A percentile compares a stretch with the other conserved stretches of the same genome.
Evolutionary conservation across 2,888 invertebrate species (phyloP).

Genomic region (Drosophila lutescens): DNA sequence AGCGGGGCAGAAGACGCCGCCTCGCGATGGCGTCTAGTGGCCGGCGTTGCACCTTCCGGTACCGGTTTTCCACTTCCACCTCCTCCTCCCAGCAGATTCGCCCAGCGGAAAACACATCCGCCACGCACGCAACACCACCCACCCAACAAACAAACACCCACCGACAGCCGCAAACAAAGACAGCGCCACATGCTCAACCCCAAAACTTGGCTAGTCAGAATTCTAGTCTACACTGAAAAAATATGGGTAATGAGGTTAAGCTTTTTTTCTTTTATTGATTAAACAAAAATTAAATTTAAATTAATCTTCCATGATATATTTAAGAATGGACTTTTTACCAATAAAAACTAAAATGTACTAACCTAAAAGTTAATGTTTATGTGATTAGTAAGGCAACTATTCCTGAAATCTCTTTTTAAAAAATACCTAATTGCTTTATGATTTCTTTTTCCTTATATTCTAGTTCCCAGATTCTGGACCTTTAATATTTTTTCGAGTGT

Average conservation of each 20-base stretch:
- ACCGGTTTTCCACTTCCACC: constrained; percentile 15
- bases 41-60: constrained; percentile 57
- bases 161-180: constrained; percentile 57
- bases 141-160: constrained; percentile 29
- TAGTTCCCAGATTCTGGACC: too few relatives aligned
- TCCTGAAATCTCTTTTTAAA: background rate
- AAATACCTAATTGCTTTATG: background rate
- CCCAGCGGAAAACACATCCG: constrained; percentile 49
- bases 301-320: too few relatives aligned
- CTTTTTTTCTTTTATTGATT: background rate
- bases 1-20: constrained; percentile 43
- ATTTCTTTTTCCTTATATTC: too few relatives aligned
- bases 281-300: too few relatives aligned
- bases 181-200: constrained; percentile 24
- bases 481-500: constrained; percentile 5
- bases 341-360: too few relatives aligned
- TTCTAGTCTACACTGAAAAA: constrained; percentile 4
- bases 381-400: too few relatives aligned
- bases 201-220: constrained; percentile 3
- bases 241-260: background rate
- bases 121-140: constrained; percentile 10
- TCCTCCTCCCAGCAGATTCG: constrained; percentile 1
- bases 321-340: too few relatives aligned
- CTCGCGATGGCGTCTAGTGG: constrained; percentile 36
- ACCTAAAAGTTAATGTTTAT: too few relatives aligned